phyloP scores from a whole-genome alignment of 2,797 vertebrate species.

The Arremon brunneinucha region DNA sequence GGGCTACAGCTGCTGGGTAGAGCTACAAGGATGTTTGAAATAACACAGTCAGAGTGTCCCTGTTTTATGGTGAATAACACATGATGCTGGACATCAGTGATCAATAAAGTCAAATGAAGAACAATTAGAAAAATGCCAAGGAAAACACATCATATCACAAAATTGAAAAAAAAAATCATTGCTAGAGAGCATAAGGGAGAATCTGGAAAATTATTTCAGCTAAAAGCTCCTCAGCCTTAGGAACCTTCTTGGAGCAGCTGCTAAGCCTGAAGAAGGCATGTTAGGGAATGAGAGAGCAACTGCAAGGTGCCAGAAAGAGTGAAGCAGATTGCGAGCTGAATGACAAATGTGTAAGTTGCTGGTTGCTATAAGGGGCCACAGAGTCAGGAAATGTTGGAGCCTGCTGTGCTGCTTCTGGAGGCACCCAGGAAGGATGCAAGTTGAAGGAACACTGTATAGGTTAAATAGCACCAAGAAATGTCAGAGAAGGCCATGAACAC shows the following conservation, averaged over 20 bases:
- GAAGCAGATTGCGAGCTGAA: conserved; percentile 53
- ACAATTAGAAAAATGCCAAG: neutral
- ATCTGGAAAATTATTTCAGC: conserved; percentile 1
- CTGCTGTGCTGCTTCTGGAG: conserved; percentile 39
- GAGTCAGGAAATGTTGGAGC: conserved; percentile 14
- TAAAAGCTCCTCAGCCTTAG: neutral
- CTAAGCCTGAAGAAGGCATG: conserved; percentile 20
- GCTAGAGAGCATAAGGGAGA: conserved; percentile 13
- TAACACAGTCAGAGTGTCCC: neutral
- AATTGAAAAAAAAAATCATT: neutral
- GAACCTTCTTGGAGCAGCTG: conserved; percentile 23
- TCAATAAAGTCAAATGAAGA: neutral
- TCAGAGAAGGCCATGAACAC: neutral
- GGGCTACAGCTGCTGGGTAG: neutral
- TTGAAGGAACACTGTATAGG: neutral
- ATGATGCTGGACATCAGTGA: neutral
- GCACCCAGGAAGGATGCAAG: neutral
- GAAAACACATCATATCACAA: neutral
- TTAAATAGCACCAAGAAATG: neutral
- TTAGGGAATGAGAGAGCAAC: conserved; percentile 25
- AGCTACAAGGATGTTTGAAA: neutral
- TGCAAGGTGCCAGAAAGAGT: conserved; percentile 11
- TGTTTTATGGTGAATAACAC: neutral
- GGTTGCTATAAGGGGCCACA: conserved; percentile 26
- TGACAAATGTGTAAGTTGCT: conserved; percentile 46